Evolutionary conservation across 2,888 invertebrate genomes (phyloP), one percentile per base, ranked within the genome.

Genomic region (Tetragonula carbonaria): DNA sequence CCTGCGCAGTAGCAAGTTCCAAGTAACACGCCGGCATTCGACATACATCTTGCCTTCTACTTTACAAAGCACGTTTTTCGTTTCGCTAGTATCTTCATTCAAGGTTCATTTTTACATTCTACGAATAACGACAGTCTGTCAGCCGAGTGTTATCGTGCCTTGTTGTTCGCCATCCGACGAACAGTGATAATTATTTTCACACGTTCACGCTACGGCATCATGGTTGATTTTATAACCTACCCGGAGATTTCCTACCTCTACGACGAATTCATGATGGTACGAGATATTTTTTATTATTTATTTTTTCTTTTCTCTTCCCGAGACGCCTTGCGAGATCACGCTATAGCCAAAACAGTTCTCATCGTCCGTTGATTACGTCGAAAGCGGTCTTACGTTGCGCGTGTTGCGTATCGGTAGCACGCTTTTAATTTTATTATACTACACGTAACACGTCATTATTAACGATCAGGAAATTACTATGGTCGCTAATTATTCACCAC

Each of bases 221-320:
- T 94, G 94, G 93, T 93, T 84, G 94, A 94, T 91, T 93, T 93
- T 91, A 92, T 94, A 80, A 88, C 92, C 75, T 92, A 92, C 78
- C 93, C 93, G 82, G 93, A 93, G 90, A 91, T 94, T 87, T 93
- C 93, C 78, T 93, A 92, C 86, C 92, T 94, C 90, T 93, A 92
- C 92, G 92, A 93, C 89, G 92, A 94, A 84, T 88, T 93, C 86
- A 90, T 93, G 92, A 93, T 92, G 93, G 87, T 89, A 90, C 33
- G 88, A 45, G 62, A 63, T 75, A 45, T 74, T 78, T 28, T 59
- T 21, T 62, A 14, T 23, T 18, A 4, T 59, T 55, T 23, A 0
- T n/a, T 72, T n/a, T 72, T 45, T 33, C 3, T 11, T 21, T 2
- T 45, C 13, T 21, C 2, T 16, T 11, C 38, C 23, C 8, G 18